These are phyloP conservation scores for Limanda limanda DNA, from an alignment of 2,113 vertebrate genomes.

Conservation along the genomic window DNA sequence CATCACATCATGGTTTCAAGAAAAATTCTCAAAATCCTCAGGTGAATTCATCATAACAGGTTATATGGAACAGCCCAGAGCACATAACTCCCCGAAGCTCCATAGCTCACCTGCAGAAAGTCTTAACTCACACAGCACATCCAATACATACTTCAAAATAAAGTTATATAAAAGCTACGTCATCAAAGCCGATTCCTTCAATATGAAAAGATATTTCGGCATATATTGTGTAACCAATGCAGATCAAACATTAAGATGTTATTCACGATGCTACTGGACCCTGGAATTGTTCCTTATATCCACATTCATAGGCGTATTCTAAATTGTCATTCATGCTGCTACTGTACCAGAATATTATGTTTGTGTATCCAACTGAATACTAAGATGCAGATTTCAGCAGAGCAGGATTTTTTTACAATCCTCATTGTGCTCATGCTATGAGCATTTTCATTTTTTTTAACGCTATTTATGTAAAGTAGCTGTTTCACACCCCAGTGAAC, in stretches of 20 bases:
- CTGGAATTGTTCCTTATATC: neutral
- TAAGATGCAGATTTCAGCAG: neutral
- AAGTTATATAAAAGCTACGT: neutral
- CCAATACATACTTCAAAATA: neutral
- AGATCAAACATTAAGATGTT: neutral
- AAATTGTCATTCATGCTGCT: neutral
- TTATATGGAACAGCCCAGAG: neutral
- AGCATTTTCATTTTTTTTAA: neutral
- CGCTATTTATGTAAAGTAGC: neutral
- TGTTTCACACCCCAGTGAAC: neutral
- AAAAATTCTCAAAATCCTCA: too few species aligned
- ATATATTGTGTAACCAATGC: too few species aligned
- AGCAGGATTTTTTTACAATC: neutral
- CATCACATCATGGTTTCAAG: constrained; percentile 1
- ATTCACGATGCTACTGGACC: neutral
- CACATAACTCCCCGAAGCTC: neutral
- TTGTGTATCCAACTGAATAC: neutral
- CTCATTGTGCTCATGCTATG: neutral
- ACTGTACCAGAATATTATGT: neutral
- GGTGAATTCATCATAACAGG: neutral
- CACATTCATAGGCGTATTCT: neutral
- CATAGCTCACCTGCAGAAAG: neutral
- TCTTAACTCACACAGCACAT: neutral
- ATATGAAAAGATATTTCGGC: neutral
- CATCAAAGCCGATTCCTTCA: neutral